Conservation (phyloP, 2,113 vertebrate genomes). For the Rhabdornis inornatus region DNA sequence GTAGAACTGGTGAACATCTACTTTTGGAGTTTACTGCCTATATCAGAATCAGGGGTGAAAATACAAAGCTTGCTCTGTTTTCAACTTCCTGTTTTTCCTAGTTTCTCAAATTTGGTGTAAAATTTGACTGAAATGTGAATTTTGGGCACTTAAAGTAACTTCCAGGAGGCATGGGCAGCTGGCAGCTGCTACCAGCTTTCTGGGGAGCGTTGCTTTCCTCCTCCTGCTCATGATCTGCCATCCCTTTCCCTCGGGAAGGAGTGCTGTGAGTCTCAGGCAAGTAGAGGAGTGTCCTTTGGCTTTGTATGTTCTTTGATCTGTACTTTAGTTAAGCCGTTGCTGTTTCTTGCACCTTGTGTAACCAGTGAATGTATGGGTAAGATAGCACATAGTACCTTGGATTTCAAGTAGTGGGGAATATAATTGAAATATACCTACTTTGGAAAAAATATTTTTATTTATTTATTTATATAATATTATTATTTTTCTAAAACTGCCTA, state of each 20-base stretch:
- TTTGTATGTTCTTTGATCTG: background rate
- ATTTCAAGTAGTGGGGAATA: background rate
- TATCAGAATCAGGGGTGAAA: background rate
- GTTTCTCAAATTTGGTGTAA: background rate
- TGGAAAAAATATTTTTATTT: background rate
- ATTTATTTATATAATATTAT: background rate
- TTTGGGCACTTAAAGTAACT: background rate
- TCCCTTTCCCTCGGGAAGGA: background rate
- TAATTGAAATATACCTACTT: background rate
- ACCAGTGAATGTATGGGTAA: background rate
- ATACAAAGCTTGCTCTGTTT: background rate
- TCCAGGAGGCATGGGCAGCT: background rate
- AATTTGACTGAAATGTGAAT: background rate
- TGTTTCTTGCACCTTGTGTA: background rate
- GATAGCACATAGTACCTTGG: background rate
- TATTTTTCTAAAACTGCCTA: background rate
- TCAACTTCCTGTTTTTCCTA: background rate
- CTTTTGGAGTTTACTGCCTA: background rate
- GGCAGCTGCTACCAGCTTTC: background rate
- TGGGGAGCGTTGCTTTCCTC: background rate
- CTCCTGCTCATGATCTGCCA: background rate
- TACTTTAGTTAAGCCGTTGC: background rate
- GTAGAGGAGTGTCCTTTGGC: background rate
- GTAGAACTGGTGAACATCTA: background rate
- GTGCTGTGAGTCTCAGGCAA: accelerated